These are phyloP conservation scores for Xenus cinereus DNA, from an alignment of 2,113 vertebrate genomes.

Conservation along the genomic window DNA sequence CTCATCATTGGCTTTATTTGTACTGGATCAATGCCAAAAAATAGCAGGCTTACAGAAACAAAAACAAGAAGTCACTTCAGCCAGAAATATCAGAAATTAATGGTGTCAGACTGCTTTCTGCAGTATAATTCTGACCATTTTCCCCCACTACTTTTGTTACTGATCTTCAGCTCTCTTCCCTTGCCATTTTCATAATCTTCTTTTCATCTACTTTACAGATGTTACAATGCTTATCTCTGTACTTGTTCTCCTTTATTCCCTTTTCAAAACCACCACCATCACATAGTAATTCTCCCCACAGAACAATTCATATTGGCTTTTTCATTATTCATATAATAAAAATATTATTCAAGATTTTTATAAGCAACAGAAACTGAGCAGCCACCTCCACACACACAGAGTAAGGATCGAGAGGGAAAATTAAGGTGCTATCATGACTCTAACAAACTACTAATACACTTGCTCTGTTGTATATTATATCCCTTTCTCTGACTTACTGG, in stretches of 20 bases:
- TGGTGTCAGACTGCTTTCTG: background rate
- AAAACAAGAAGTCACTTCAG: background rate
- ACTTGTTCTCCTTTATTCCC: background rate
- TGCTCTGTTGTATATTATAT: background rate
- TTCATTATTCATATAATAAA: background rate
- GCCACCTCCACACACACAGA: background rate
- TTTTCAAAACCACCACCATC: background rate
- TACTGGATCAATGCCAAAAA: background rate
- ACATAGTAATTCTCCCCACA: background rate
- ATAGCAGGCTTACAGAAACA: background rate
- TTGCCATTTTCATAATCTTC: background rate
- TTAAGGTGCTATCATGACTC: background rate
- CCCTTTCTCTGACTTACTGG: background rate
- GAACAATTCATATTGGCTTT: background rate
- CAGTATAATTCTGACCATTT: background rate
- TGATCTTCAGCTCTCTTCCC: background rate
- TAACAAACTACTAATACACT: background rate
- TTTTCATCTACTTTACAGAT: background rate
- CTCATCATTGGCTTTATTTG: background rate
- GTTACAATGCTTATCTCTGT: background rate
- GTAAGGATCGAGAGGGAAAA: fast-evolving
- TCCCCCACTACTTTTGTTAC: background rate
- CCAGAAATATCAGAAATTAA: background rate
- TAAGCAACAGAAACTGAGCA: background rate
- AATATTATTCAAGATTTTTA: background rate